Evolutionary conservation across 2,888 invertebrate genomes (phyloP).

Genomic region (Zeuzera pyrina): DNA sequence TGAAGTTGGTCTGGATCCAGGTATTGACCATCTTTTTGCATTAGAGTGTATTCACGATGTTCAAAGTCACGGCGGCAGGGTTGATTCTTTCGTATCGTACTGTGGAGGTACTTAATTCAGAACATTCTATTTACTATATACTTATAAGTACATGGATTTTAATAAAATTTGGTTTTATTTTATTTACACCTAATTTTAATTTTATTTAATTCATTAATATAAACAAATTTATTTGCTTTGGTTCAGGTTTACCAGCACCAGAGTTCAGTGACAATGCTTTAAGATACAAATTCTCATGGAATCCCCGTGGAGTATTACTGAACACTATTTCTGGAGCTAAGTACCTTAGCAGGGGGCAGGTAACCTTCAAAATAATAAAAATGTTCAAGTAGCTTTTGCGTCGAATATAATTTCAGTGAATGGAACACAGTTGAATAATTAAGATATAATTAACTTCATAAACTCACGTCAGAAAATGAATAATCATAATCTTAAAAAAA

Average conservation of each 20-base stretch:
- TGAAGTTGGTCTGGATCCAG: constrained; percentile 98
- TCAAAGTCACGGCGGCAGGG: constrained; percentile 89
- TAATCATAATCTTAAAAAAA: too few relatives aligned
- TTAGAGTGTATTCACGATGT: constrained; percentile 97
- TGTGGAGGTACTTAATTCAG: constrained; percentile 79
- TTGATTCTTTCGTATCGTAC: constrained; percentile 96
- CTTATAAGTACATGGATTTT: not conserved
- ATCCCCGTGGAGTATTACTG: constrained; percentile 91
- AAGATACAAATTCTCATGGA: constrained; percentile 97
- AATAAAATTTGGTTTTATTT: not conserved
- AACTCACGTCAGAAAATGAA: too few relatives aligned
- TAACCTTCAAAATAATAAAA: too few relatives aligned
- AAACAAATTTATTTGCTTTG: constrained; percentile 8
- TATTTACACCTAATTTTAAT: not conserved
- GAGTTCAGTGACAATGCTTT: constrained; percentile 94
- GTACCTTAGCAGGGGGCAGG: constrained; percentile 86
- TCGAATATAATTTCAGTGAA: too few relatives aligned
- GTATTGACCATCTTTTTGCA: constrained; percentile 97
- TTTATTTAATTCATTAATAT: not conserved
- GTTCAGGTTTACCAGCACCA: constrained; percentile 93
- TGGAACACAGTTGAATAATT: too few relatives aligned
- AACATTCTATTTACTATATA: not conserved
- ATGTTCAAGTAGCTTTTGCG: too few relatives aligned
- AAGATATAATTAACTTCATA: too few relatives aligned
- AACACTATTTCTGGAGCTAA: constrained; percentile 93